Conservation (phyloP, 2,113 vertebrate species). For the Rhinolophus ferrumequinum region DNA sequence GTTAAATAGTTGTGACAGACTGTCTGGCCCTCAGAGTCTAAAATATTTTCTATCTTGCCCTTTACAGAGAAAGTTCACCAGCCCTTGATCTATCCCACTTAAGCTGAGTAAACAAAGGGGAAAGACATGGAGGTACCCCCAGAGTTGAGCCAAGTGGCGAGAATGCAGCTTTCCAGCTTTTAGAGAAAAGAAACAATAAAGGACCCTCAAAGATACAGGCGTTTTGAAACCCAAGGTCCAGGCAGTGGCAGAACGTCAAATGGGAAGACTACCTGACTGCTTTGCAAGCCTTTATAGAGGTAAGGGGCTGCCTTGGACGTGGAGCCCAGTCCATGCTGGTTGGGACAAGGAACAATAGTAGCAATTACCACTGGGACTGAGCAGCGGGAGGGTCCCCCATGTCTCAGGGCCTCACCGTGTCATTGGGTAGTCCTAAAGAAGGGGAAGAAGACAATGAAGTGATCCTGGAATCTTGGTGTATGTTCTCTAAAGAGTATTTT, state of each 20-base stretch:
- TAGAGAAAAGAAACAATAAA: background rate
- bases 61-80: background rate
- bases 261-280: background rate
- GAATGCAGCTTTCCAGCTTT: background rate
- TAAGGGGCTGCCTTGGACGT: background rate
- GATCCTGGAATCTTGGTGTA: background rate
- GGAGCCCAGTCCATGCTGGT: background rate
- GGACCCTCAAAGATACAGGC: background rate
- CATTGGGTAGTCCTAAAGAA: background rate
- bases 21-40: background rate
- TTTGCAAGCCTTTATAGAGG: background rate
- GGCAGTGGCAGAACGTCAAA: background rate
- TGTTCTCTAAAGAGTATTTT: background rate
- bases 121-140: background rate
- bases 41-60: background rate
- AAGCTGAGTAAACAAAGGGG: background rate
- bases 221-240: background rate
- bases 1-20: background rate
- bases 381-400: fast-evolving
- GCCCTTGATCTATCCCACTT: background rate
- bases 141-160: background rate
- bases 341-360: background rate
- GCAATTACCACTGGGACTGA: background rate
- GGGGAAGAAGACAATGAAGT: background rate
- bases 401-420: background rate